Evolutionary conservation across 2,113 vertebrate species (phyloP).

Genomic region (Perca schrenkii): DNA sequence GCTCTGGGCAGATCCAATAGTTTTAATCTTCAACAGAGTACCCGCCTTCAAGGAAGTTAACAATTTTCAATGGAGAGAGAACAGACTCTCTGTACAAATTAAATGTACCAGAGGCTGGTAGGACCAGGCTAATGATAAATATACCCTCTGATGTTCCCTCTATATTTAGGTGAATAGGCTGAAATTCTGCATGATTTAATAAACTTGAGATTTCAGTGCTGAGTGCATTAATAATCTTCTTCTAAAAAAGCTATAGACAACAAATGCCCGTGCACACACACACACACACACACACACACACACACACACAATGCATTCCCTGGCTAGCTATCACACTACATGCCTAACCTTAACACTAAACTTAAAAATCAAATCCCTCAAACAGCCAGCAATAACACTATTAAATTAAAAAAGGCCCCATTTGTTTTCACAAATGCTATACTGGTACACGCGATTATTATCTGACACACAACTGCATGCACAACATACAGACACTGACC

Average conservation of each 20-base stretch:
- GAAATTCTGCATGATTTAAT: constrained; percentile 31
- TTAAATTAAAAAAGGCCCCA: too few species aligned
- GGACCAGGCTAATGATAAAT: background rate
- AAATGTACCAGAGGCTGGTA: too few species aligned
- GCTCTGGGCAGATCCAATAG: too few species aligned
- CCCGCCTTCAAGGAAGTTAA: too few species aligned
- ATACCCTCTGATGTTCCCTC: background rate
- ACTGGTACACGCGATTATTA: background rate
- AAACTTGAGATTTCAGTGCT: constrained; percentile 21
- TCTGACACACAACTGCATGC: background rate
- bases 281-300: background rate
- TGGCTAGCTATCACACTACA: background rate
- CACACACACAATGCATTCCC: background rate
- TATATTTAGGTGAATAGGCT: background rate
- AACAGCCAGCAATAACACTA: background rate
- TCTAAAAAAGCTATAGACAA: background rate
- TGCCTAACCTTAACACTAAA: background rate
- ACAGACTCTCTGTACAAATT: too few species aligned
- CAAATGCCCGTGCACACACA: background rate
- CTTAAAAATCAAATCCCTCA: background rate
- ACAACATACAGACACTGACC: background rate
- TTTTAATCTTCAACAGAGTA: too few species aligned
- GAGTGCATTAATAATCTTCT: background rate
- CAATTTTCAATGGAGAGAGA: too few species aligned
- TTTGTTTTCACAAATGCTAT: background rate